Evolutionary conservation across 2,797 vertebrate species (phyloP), one percentile per base, ranked within the genome.

Genomic region (Channa striata): DNA sequence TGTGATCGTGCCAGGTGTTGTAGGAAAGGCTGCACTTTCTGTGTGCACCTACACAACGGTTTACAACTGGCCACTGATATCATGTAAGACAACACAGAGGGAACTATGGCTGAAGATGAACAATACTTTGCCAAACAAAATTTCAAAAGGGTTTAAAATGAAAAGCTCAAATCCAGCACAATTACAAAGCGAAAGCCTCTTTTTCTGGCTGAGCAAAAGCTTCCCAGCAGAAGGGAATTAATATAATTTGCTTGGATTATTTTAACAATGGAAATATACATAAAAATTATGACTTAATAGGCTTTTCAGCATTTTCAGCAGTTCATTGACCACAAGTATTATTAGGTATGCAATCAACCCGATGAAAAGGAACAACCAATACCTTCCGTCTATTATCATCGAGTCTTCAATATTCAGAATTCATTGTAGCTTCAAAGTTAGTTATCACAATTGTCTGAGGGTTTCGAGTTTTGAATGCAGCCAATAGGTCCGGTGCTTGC

Each of bases 171-270:
- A 60, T 69, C 21, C 23, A 42, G 36, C 2, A 51, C 0, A 79
- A 43, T 14, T 59, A 79, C 40, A 60, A 61, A 51, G 44, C 58
- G 6, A 56, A 25, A 21, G 64, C 16, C 19, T 43, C 4, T 39
- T 30, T 42, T 19, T 13, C 13, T 16, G 65, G n/a, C 23, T 11
- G 20, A 14, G 19, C 25, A 17, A 11, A 50, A 21, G 20, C 52
- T 47, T 33, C 52, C 40, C 39, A 36, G 12, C 36, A 25, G 44
- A 78, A 54, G 7, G 42, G 16, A 67, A 59, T 78, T 49, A 69
- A 54, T 20, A 42, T 40, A 49, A 72, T 43, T 71, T 66, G 3
- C 11, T n/a, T 4, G 42, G 64, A 77, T 78, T 72, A 67, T 54
- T 64, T 30, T 21, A 48, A 69, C 33, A 53, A 60, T 25, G 5